Base-by-base conservation (phyloP, 2,113 vertebrate species). In the Oxyruncus cristatus region DNA sequence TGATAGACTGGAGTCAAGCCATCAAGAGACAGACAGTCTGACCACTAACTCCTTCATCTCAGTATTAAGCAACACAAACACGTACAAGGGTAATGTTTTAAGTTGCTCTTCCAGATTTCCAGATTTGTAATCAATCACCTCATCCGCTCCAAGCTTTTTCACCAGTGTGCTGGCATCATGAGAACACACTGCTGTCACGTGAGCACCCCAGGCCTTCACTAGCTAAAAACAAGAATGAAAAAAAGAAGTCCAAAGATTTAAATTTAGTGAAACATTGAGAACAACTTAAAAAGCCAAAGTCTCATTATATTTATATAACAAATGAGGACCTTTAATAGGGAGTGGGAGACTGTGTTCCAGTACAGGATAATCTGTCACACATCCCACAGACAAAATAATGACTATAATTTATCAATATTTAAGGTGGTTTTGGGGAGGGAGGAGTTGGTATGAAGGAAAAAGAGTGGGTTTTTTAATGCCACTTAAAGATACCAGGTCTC, bases 141-240 rank as follows among this genome's bases (percentile, higher is more conserved):
- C 98, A 97, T 99, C 99, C 0, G 98, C 99, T 47, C 99, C 99
- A 52, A 99, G 98, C 28, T 89, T 98, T 91, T 96, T 98, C n/a
- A 99, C 96, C 35, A 99, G 97, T 12, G 28, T 70, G 93, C 97
- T 96, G 12, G 99, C 99, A 95, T 99, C 98, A 68, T 97, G 97
- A 96, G 99, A 99, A 97, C 99, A 99, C 77, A 99, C 99, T 24
- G 98, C 99, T 3, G 99, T 99, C 96, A 99, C 99, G 0, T 99
- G 99, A 70, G 98, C 99, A 46, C 98, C 98, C 99, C 99, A 99
- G 2, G 98, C 98, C 95, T 99, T 99, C 97, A 99, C 56, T 89
- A 99, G 93, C 99, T 99, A 93, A 37, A 97, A 61, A 91, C 35
- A 93, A 90, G 21, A 12, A 50, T 3, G 9, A 33, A 59, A 44